phyloP scores from a whole-genome alignment of 2,888 invertebrate species.

The Lochmaea crataegi region DNA sequence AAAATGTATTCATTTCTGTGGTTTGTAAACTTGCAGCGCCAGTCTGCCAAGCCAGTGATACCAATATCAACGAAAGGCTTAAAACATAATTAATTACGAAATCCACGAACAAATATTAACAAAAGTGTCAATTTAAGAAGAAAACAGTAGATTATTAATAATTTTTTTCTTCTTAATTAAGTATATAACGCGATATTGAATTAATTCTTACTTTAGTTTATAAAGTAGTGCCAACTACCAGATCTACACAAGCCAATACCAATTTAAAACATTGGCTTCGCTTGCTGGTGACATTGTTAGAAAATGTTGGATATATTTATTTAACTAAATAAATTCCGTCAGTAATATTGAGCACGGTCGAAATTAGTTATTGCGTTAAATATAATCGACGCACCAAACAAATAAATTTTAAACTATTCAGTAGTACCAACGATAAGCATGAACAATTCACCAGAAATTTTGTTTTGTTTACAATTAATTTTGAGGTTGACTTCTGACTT shows the following conservation, averaged over 20 bases:
- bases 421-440: background rate
- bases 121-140: background rate
- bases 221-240: too few relatives aligned
- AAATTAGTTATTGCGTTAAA: too few relatives aligned
- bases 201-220: too few relatives aligned
- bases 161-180: too few relatives aligned
- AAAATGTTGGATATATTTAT: too few relatives aligned
- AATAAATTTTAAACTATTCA: background rate
- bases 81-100: background rate
- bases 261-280: too few relatives aligned
- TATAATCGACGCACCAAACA: too few relatives aligned
- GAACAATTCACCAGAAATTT: background rate
- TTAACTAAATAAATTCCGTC: too few relatives aligned
- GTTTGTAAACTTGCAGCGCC: background rate
- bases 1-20: background rate
- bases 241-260: too few relatives aligned
- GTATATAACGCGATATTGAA: too few relatives aligned
- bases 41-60: background rate
- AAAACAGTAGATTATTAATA: background rate
- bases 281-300: too few relatives aligned
- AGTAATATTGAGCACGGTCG: too few relatives aligned
- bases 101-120: background rate
- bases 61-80: background rate
- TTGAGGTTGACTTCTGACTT: conserved; percentile 23
- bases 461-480: conserved; percentile 9